Percentiles rank a stretch among this genome's conserved stretches.
Evolutionary conservation across 2,113 vertebrate species (phyloP).

Genomic region (Canis aureus): DNA sequence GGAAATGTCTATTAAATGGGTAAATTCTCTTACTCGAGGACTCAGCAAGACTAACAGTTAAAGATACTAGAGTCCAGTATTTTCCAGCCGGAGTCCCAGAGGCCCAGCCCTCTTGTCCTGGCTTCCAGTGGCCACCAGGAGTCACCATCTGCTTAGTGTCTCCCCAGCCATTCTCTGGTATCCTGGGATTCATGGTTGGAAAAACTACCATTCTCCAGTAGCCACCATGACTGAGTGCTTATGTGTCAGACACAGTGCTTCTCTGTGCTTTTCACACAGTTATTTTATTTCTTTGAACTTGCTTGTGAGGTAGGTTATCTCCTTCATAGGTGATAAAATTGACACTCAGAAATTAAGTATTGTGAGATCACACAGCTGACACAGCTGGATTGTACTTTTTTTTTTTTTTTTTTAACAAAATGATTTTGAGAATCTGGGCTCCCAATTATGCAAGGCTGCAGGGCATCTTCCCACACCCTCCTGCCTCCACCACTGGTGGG

Average conservation of each 20-base stretch:
- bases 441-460: background rate
- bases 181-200: background rate
- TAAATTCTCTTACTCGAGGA: background rate
- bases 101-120: background rate
- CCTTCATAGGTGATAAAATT: background rate
- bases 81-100: background rate
- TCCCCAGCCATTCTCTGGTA: background rate
- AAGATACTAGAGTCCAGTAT: background rate
- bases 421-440: background rate
- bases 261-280: background rate
- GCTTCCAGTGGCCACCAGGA: conserved; percentile 55
- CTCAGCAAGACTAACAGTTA: background rate
- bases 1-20: background rate
- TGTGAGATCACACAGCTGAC: background rate
- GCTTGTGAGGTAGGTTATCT: background rate
- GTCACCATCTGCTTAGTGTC: conserved; percentile 25
- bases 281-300: background rate
- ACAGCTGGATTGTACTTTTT: background rate
- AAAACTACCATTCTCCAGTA: background rate
- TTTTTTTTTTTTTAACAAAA: background rate
- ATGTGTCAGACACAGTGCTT: background rate
- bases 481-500: background rate
- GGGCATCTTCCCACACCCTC: background rate
- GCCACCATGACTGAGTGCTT: background rate
- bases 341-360: background rate